Percentiles rank a stretch among this genome's conserved stretches.
Conservation (phyloP, 1,140 invertebrate species). For the Trachymyrmex cornetzi region DNA sequence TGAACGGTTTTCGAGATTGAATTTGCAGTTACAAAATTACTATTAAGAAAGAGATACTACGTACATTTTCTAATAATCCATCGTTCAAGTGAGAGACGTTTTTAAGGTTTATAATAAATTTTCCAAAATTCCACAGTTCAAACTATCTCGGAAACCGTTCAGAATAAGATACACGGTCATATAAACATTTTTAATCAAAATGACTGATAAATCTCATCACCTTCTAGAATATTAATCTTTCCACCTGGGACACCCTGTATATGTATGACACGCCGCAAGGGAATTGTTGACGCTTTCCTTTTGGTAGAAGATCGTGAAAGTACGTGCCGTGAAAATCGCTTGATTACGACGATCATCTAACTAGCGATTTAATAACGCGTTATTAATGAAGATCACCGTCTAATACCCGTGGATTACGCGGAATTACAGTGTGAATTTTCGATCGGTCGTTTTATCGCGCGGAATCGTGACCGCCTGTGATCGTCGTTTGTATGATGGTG, state of each 20-base stretch:
- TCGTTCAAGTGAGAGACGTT: no score
- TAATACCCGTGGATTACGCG: not conserved
- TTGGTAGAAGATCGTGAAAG: not conserved
- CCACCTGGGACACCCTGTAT: not conserved
- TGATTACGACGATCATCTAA: not conserved
- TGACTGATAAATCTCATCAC: no score
- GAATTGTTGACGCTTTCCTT: not conserved
- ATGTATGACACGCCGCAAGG: not conserved
- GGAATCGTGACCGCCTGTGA: not conserved
- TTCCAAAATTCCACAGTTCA: no score
- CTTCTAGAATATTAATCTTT: no score
- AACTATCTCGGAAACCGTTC: no score
- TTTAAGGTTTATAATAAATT: no score
- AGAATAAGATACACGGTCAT: no score
- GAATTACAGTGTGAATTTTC: not conserved
- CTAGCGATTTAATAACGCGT: not conserved
- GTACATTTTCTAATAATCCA: no score
- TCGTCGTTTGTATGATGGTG: not conserved
- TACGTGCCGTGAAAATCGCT: not conserved
- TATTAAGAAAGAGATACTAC: no score
- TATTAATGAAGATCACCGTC: conserved; percentile 14
- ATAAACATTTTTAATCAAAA: no score
- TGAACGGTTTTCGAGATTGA: no score
- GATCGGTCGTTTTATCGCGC: not conserved
- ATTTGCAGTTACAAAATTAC: no score